These are phyloP conservation scores for Corythornis leucogaster DNA, from an alignment of 2,797 vertebrate genomes.

Conservation along the genomic window DNA sequence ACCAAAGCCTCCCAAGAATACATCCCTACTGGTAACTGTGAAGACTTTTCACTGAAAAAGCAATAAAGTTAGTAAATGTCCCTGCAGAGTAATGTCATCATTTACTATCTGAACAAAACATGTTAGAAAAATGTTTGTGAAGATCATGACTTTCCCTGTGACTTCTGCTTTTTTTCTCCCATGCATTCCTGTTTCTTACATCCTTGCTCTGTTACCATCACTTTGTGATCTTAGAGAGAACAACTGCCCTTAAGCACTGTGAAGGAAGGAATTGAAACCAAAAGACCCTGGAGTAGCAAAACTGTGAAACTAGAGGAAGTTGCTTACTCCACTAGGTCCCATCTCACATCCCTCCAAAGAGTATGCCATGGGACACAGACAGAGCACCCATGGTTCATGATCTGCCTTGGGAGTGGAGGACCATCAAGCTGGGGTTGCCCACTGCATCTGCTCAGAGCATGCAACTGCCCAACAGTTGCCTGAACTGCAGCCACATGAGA, in stretches of 20 bases:
- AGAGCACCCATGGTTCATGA: rapidly evolving
- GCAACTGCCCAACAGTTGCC: not conserved
- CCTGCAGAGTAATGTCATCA: not conserved
- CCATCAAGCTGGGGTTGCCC: not conserved
- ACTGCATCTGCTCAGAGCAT: not conserved
- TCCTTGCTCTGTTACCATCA: rapidly evolving
- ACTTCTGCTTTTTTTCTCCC: not conserved
- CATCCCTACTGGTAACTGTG: not conserved
- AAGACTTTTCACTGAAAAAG: not conserved
- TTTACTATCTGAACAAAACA: not conserved
- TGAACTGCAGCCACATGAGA: too few relatives aligned
- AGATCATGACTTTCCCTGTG: not conserved
- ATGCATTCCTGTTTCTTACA: not conserved
- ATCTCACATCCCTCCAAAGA: not conserved
- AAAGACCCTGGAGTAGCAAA: not conserved
- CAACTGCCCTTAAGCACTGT: not conserved
- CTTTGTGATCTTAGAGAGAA: not conserved
- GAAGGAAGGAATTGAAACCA: not conserved
- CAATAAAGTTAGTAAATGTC: not conserved
- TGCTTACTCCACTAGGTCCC: not conserved
- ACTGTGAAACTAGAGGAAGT: not conserved
- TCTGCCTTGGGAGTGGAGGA: not conserved
- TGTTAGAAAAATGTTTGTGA: not conserved
- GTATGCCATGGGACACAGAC: not conserved
- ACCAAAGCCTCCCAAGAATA: not conserved